Conservation (phyloP, 1,140 invertebrate species). For the Drosophila fuyamai region DNA sequence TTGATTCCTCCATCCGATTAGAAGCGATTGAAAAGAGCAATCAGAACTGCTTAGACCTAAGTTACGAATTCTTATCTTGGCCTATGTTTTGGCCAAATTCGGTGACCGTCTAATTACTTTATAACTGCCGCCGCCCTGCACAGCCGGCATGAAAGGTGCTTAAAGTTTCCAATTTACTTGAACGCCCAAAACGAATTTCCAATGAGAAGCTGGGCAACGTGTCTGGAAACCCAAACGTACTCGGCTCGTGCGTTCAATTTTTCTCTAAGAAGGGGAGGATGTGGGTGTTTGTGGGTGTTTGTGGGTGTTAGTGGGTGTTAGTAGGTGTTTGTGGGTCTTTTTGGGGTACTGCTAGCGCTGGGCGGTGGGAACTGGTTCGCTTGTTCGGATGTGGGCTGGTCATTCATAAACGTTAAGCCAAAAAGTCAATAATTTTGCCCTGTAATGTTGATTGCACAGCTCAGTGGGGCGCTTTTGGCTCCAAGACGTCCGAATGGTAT, state of each 20-base stretch:
- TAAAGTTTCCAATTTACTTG: conserved; percentile 74
- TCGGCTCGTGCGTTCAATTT: conserved; percentile 21
- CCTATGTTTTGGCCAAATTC: conserved; percentile 44
- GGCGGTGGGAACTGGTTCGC: conserved; percentile 6
- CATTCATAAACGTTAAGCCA: conserved; percentile 72
- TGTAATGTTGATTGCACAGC: conserved; percentile 49
- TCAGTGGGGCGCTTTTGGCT: conserved; percentile 20
- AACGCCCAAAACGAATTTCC: conserved; percentile 68
- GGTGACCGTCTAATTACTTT: conserved; percentile 67
- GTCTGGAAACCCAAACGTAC: conserved; percentile 69
- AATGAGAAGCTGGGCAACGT: conserved; percentile 73
- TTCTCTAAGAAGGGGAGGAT: conserved; percentile 14
- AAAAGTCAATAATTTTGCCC: conserved; percentile 69
- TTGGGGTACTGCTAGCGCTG: neutral
- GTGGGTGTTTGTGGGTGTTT: conserved; percentile 13
- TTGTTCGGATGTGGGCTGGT: conserved; percentile 33
- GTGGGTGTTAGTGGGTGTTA: conserved; percentile 20
- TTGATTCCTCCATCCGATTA: conserved; percentile 36
- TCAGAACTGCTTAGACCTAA: conserved; percentile 21
- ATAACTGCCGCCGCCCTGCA: conserved; percentile 39
- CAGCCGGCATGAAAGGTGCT: conserved; percentile 61
- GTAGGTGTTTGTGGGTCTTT: conserved; percentile 2
- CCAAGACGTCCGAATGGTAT: conserved; percentile 14
- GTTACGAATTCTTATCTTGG: conserved; percentile 1
- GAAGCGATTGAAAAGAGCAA: conserved; percentile 34